These are phyloP conservation scores for Tanytarsus gracilentus DNA, from an alignment of 2,888 invertebrate species.

Conservation along the genomic window DNA sequence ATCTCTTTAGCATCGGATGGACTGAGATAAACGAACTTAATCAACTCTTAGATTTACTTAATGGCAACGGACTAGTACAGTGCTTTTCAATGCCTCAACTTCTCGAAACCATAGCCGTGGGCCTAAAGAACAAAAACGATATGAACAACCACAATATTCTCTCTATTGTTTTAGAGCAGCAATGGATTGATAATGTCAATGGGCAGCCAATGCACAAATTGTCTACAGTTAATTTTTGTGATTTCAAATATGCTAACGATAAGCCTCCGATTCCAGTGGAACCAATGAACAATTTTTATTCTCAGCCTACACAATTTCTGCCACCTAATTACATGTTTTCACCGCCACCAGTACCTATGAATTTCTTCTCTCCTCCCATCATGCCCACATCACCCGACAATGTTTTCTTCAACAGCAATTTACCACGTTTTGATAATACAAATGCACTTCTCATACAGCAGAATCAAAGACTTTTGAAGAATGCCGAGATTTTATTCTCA, in stretches of 20 bases:
- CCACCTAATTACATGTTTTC: conserved; percentile 38
- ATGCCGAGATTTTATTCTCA: conserved; percentile 75
- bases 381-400: neutral
- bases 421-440: conserved; percentile 45
- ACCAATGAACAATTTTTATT: conserved; percentile 38
- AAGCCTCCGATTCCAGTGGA: conserved; percentile 45
- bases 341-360: conserved; percentile 32
- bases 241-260: conserved; percentile 50
- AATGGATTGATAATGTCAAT: conserved; percentile 58
- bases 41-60: conserved; percentile 50
- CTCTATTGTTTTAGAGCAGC: conserved; percentile 64
- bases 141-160: conserved; percentile 57
- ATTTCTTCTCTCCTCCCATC: neutral
- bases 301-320: conserved; percentile 36
- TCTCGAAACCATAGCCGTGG: conserved; percentile 60
- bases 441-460: conserved; percentile 56
- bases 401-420: conserved; percentile 30
- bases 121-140: conserved; percentile 51
- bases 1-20: conserved; percentile 53
- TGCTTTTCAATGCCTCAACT: conserved; percentile 56
- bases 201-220: conserved; percentile 59
- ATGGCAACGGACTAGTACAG: conserved; percentile 49
- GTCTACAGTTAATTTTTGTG: conserved; percentile 66
- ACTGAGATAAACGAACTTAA: conserved; percentile 57
- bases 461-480: conserved; percentile 70